A percentile compares a stretch with the other conserved stretches of the same genome.
These are phyloP conservation scores for Eumerus sabulonum DNA, from an alignment of 2,888 invertebrate genomes.

Conservation along the genomic window DNA sequence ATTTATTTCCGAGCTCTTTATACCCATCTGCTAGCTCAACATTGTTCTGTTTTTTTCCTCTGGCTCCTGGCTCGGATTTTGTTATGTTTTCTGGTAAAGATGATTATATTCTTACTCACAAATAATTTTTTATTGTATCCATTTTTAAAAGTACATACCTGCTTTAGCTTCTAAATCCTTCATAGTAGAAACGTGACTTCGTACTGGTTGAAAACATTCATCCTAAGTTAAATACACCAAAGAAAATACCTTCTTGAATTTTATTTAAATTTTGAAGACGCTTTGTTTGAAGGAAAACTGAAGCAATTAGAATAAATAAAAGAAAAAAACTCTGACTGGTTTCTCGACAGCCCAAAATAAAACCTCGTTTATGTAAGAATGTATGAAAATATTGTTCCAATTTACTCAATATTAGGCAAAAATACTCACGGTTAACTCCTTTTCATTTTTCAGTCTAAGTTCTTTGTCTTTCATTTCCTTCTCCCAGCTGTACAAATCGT, in stretches of 20 bases:
- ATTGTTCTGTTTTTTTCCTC: conserved; percentile 65
- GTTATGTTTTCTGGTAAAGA: not conserved
- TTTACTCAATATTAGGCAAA: too few relatives aligned
- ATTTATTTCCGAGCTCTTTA: conserved; percentile 86
- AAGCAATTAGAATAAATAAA: too few relatives aligned
- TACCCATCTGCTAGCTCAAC: conserved; percentile 74
- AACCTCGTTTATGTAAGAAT: not conserved
- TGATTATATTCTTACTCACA: not conserved
- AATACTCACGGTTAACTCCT: conserved; percentile 32
- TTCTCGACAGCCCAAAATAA: too few relatives aligned
- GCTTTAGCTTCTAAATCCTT: conserved; percentile 28
- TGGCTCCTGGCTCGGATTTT: too few relatives aligned
- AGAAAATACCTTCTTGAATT: not conserved
- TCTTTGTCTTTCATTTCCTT: conserved; percentile 77
- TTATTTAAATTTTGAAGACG: too few relatives aligned
- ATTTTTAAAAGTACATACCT: conserved; percentile 3
- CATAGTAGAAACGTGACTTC: conserved; percentile 19
- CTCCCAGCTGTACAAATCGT: conserved; percentile 76
- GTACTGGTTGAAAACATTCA: conserved; percentile 23
- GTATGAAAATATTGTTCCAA: not conserved
- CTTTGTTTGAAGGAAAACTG: too few relatives aligned
- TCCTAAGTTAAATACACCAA: not conserved
- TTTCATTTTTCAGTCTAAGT: conserved; percentile 70
- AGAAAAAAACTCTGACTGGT: too few relatives aligned
- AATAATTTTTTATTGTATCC: not conserved